Percentiles rank a stretch among this genome's conserved stretches.
Evolutionary conservation across 2,888 invertebrate species (phyloP).

Genomic region (Mesoligia furuncula): DNA sequence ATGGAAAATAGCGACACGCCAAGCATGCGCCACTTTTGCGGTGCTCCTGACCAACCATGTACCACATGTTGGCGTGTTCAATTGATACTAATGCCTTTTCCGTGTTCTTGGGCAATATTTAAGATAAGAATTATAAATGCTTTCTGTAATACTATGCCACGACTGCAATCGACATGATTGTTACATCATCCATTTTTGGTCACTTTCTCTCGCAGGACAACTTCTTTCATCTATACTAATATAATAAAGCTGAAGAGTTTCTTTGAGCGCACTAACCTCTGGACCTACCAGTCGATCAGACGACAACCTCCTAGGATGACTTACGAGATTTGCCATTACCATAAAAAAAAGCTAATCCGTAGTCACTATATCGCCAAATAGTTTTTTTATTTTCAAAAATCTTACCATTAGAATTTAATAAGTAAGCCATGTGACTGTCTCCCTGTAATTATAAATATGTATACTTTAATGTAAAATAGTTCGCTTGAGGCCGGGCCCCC

Average conservation of each 20-base stretch:
- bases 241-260: too few relatives aligned
- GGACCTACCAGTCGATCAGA: too few relatives aligned
- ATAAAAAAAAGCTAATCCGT: background rate
- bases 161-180: background rate
- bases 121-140: background rate
- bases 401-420: background rate
- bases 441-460: background rate
- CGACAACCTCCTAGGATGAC: too few relatives aligned
- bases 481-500: slow-evolving; percentile 9
- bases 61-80: too few relatives aligned
- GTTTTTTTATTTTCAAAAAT: background rate
- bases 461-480: slow-evolving; percentile 5
- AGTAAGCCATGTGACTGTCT: slow-evolving; percentile 2
- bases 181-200: background rate
- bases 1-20: too few relatives aligned
- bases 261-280: too few relatives aligned
- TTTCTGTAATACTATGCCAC: background rate
- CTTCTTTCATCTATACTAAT: background rate
- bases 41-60: too few relatives aligned
- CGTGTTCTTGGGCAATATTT: background rate
- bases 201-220: background rate
- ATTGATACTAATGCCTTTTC: too few relatives aligned
- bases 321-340: too few relatives aligned
- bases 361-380: background rate
- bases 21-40: too few relatives aligned